phyloP scores from a whole-genome alignment of 1,140 invertebrate genomes.

The Phymorhynchus buccinoides region DNA sequence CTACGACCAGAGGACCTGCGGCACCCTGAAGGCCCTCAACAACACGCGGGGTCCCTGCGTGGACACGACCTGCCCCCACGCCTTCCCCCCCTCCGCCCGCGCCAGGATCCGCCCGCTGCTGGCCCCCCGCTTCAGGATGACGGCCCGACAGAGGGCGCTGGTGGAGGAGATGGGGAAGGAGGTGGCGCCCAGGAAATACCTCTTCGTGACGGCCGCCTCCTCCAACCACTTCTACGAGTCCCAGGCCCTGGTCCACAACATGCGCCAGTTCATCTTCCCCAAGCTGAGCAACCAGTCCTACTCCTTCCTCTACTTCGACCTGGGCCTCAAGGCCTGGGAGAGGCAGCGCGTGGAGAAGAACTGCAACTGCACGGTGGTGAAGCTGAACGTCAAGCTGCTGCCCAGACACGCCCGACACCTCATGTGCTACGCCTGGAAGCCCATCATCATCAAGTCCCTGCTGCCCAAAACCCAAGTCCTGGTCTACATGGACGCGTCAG shows the following conservation, averaged over 20 bases:
- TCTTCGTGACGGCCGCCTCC: constrained; percentile 34
- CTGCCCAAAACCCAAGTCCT: constrained; percentile 27
- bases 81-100: not conserved
- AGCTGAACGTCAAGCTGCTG: not conserved
- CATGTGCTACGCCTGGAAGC: constrained; percentile 35
- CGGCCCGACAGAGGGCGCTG: not conserved
- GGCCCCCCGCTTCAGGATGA: constrained; percentile 1
- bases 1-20: not conserved
- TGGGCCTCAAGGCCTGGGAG: constrained; percentile 20
- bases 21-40: not conserved
- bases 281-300: constrained; percentile 5
- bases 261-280: constrained; percentile 12
- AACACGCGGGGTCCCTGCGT: constrained; percentile 20
- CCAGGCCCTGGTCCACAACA: constrained; percentile 25
- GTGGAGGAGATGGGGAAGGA: not conserved
- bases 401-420: not conserved
- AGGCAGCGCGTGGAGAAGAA: constrained; percentile 27
- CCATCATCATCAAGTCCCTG: constrained; percentile 22
- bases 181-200: not conserved
- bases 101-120: constrained; percentile 17
- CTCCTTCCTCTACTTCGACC: constrained; percentile 28
- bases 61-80: constrained; percentile 13
- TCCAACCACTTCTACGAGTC: constrained; percentile 38
- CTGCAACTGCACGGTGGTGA: constrained; percentile 29
- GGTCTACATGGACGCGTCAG: constrained; percentile 35